Evolutionary conservation across 2,797 vertebrate genomes (phyloP).

Genomic region (Sebastolobus alascanus): DNA sequence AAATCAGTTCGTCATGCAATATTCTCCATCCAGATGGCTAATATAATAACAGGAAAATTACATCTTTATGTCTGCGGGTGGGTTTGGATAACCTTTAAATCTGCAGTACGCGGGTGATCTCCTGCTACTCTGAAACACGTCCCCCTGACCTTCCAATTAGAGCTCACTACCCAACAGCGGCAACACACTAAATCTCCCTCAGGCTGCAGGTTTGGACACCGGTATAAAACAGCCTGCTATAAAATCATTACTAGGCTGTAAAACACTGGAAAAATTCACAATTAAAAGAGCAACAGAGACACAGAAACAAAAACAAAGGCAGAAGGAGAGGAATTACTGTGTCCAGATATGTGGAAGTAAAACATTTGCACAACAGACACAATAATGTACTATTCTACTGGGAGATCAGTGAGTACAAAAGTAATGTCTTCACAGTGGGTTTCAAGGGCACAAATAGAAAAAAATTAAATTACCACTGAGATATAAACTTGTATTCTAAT

Average conservation of each 20-base stretch:
- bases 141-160: conserved; percentile 84
- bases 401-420: conserved; percentile 16
- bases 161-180: conserved; percentile 71
- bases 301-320: conserved; percentile 70
- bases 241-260: conserved; percentile 80
- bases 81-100: conserved; percentile 92
- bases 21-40: conserved; percentile 57
- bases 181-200: conserved; percentile 78
- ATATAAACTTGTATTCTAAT: conserved; percentile 24
- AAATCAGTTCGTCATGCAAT: conserved; percentile 40
- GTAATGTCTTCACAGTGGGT: conserved; percentile 30
- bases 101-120: conserved; percentile 76
- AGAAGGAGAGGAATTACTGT: conserved; percentile 64
- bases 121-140: conserved; percentile 75
- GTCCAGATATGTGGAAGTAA: conserved; percentile 67
- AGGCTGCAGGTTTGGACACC: conserved; percentile 74
- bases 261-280: conserved; percentile 75
- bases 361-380: conserved; percentile 73
- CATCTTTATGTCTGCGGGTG: conserved; percentile 82
- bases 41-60: conserved; percentile 68
- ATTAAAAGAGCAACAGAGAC: conserved; percentile 71
- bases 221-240: conserved; percentile 76
- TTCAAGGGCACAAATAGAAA: conserved; percentile 25
- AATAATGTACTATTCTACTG: conserved; percentile 36
- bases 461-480: neutral